Base-by-base conservation (phyloP, 1,140 invertebrate genomes). In the Frieseomelitta varia region DNA sequence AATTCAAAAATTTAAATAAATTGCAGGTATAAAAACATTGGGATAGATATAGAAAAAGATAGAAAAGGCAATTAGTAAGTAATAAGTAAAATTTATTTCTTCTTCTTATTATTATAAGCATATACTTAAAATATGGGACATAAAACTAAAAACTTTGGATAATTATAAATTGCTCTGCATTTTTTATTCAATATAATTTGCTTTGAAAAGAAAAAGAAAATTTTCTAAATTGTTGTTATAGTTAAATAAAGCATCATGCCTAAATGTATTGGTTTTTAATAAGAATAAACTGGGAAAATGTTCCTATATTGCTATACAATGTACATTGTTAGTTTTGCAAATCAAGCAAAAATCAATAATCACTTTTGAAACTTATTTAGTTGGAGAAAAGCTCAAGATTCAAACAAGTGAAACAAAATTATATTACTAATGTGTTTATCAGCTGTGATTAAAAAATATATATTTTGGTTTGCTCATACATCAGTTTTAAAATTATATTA, bases 371-470 rank as follows among this genome's bases (percentile, higher is more conserved):
- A 51, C 10, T 27, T 14, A 14, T n/a, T 77, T 65, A 65, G 51
- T 21, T 77, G 8, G 14, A 47, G 6, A 19, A 21, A 11, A 19
- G 34, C 30, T 71, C 68, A 17, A 71, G 24, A 14, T 39, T 71
- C 14, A 39, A 39, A 71, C 21, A 17, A 39, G 21, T 14, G 10
- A 67, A 39, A 39, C n/a, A 30, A 15, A 24, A n/a, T 71, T n/a
- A 21, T 68, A 12, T 10, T n/a, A 72, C 12, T 24, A 69, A 39
- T 69, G 11, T 24, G 6, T 69, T 69, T 39, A 71, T 47, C 17
- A 71, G 14, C 68, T 71, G 30, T 47, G 68, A 71, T 71, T 71
- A 71, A 51, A 69, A 24, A 39, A 21, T 19, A 69, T 69, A 69
- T 39, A 15, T 69, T 47, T 47, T 8, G 39, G 39, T 47, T 47